Evolutionary conservation across 2,888 invertebrate species (phyloP), one percentile per base, ranked within the genome.

Genomic region (Byasa hedistus): DNA sequence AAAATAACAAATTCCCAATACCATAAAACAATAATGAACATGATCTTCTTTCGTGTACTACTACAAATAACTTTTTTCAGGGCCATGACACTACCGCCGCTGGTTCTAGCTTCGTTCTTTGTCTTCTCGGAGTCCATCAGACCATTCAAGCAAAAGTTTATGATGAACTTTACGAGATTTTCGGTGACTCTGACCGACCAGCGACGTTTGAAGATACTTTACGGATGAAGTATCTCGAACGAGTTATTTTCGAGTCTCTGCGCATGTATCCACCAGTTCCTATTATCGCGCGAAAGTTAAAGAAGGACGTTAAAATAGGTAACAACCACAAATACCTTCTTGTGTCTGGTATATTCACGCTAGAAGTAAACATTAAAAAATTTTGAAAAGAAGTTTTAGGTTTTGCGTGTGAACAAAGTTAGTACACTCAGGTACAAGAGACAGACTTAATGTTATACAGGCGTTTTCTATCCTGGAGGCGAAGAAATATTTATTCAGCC

Each of bases 101-200:
- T 44, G 97, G 96, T 1, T 96, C 97, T 71, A 96, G 96, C 81
- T 98, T 98, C 93, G 95, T 96, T 69, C 91, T 97, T 8, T 96
- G 96, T 73, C 92, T 97, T 77, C 93, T 98, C 79, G 98, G 96
- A 5, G 93, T 95, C 56, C 94, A 98, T 79, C 95, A 95, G 54
- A 93, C 96, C 17, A 94, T 98, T 55, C 98, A 98, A 87, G 92
- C 93, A 0, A 94, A 89, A 75, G 96, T 96, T 0, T 94, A 94
- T 75, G 93, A 95, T 69, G 96, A 96, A 77, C 83, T 96, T 58
- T 94, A 95, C 71, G 93, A 94, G 23, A 96, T 96, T 72, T 96
- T 96, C 74, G 96, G 96, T 0, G 95, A 96, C 76, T 95, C 96
- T 1, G 94, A 96, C 80, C 92, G 96, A 32, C 95, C 95, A 1